Evolutionary conservation across 2,797 vertebrate species (phyloP), one percentile per base, ranked within the genome.

Genomic region (Premnoplex brunnescens): DNA sequence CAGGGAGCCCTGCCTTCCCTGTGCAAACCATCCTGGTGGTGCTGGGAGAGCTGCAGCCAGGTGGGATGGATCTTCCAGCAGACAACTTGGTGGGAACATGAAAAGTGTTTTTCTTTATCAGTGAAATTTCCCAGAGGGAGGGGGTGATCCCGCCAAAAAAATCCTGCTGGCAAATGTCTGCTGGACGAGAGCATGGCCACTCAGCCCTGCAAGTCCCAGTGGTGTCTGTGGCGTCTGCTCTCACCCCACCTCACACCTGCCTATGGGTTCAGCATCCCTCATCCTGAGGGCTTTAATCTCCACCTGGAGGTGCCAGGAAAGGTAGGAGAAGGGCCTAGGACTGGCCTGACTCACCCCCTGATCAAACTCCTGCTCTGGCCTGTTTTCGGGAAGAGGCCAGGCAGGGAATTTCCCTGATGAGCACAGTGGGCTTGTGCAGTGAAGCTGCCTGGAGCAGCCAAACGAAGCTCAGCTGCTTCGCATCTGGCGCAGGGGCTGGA

Each of bases 1-100:
- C 19, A 1, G 0, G 46, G 75, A 85, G 41, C 44, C 54, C 22
- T 26, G 63, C 34, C 55, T 66, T 27, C 44, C 37, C 26, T 16
- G 30, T 18, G 48, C 19, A 6, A 56, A 19, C 27, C 4, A 1
- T 16, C 39, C 36, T 0, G 0, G n/a, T 1, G 2, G 41, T 54
- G 48, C 48, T 0, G 0, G 54, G 44, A 68, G 28, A 77, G 49
- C 46, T 4, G 0, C 28, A 55, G 58, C 60, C 7, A 1, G 46
- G 54, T 55, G 46, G 71, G 67, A 63, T 1, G 11, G 84, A 51
- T 72, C 41, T 67, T 85, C n/a, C 44, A 32, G 80, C 49, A 41
- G 37, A 52, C 48, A 63, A 77, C 60, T 60, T 84, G 49, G 16
- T 75, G 66, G 54, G 55, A 88, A 51, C 0, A 0, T 7, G 32